phyloP scores from a whole-genome alignment of 2,888 invertebrate species.

The Cepaea hortensis region DNA sequence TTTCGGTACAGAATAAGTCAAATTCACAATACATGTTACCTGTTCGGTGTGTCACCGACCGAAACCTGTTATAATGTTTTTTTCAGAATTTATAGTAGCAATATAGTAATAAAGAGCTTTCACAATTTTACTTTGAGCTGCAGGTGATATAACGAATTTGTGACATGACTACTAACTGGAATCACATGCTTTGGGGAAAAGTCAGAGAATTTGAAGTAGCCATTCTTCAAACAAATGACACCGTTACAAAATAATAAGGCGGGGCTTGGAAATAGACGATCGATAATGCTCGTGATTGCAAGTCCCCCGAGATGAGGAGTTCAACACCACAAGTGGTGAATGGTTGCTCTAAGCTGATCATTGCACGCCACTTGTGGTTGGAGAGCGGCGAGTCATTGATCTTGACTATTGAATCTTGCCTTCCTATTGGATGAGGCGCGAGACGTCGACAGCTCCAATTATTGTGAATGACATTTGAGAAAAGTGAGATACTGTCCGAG shows the following conservation, averaged over 20 bases:
- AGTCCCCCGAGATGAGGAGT: neutral
- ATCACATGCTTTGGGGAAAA: too few relatives aligned
- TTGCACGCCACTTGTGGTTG: neutral
- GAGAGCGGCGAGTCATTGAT: neutral
- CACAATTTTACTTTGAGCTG: too few relatives aligned
- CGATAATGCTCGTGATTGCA: neutral
- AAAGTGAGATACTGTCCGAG: neutral
- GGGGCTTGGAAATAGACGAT: neutral
- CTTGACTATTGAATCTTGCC: neutral
- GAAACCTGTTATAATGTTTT: too few relatives aligned
- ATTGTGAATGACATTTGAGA: neutral
- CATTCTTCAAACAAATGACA: too few relatives aligned
- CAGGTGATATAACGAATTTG: too few relatives aligned
- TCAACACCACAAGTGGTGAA: neutral
- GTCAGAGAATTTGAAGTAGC: too few relatives aligned
- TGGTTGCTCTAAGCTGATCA: neutral
- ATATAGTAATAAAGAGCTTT: too few relatives aligned
- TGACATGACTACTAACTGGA: too few relatives aligned
- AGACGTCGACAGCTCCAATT: neutral
- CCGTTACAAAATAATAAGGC: neutral
- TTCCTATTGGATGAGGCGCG: conserved; percentile 11
- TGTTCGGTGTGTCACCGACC: too few relatives aligned
- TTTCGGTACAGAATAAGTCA: too few relatives aligned
- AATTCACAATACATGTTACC: too few relatives aligned
- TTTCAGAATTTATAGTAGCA: too few relatives aligned